Evolutionary conservation across 2,797 vertebrate genomes (phyloP), one percentile per base, ranked within the genome.

Genomic region (Aythya fuligula): DNA sequence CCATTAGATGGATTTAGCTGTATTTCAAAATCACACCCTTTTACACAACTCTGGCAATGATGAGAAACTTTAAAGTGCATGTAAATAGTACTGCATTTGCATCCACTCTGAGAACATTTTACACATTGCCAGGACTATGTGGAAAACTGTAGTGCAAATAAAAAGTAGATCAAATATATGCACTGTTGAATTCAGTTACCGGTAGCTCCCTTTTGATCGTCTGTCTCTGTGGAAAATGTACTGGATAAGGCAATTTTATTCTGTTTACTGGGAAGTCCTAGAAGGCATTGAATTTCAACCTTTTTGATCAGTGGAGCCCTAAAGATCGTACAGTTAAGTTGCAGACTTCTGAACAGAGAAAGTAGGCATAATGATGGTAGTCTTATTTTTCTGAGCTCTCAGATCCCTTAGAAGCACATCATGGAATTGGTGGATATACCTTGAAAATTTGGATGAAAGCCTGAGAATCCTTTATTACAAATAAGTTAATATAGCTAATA

Each of bases 401-500:
- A 64, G 70, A 64, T 89, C 18, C 28, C 32, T 58, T 61, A 85
- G 53, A 87, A 89, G 57, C 24, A 67, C 57, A 51, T 30, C 43
- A 54, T 58, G 39, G 20, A 83, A 61, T 4, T 83, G 43, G 15
- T 58, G 87, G 54, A 49, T 43, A 34, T 45, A 75, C 34, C 66
- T 61, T 83, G 69, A 94, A 85, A 89, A 94, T 62, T 28, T 47
- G 62, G 54, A 80, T 80, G 41, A 72, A 78, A 91, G 54, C 47
- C 28, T 38, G 13, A 78, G 49, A 91, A 43, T 3, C 6, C 12
- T 25, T 73, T 56, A 47, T 30, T 61, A 73, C 36, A 61, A 66
- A 21, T 45, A 62, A 67, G 25, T 81, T 91, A 82, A 64, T 76
- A 79, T 3, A 30, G 13, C 51, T 76, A 86, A 78, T 85, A 82